phyloP scores from a whole-genome alignment of 2,888 invertebrate genomes.

The Abrostola triplasia region DNA sequence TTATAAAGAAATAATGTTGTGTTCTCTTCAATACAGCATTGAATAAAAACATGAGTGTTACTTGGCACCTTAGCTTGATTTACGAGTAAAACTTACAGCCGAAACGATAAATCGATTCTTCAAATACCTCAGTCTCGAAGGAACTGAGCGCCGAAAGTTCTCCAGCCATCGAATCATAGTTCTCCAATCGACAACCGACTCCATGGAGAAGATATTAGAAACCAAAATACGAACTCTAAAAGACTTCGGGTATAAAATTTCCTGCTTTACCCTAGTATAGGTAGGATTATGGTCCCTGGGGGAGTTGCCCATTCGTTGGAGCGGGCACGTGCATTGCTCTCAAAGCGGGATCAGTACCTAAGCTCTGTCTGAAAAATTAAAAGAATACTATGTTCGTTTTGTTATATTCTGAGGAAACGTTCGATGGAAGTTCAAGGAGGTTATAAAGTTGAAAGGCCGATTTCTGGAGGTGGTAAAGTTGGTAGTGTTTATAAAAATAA shows the following conservation, averaged over 20 bases:
- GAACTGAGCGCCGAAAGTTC: constrained; percentile 36
- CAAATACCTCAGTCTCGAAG: constrained; percentile 41
- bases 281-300: constrained; percentile 62
- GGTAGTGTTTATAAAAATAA: constrained; percentile 11
- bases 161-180: constrained; percentile 20
- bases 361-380: constrained; percentile 67
- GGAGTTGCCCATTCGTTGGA: constrained; percentile 53
- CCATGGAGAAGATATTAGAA: constrained; percentile 42
- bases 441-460: constrained; percentile 18
- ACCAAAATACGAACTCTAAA: constrained; percentile 42
- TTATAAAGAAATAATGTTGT: no score
- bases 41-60: constrained; percentile 41
- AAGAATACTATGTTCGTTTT: constrained; percentile 54
- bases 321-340: constrained; percentile 60
- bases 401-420: constrained; percentile 32
- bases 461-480: background rate
- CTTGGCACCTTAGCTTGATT: constrained; percentile 48
- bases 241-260: constrained; percentile 55
- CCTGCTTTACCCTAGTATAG: constrained; percentile 51
- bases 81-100: constrained; percentile 40
- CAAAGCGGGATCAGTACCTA: constrained; percentile 62
- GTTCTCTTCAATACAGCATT: constrained; percentile 7
- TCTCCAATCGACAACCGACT: constrained; percentile 44
- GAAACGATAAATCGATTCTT: constrained; percentile 45
- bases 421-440: constrained; percentile 36